Evolutionary conservation across 2,888 invertebrate genomes (phyloP).

Genomic region (Agrochola lota): DNA sequence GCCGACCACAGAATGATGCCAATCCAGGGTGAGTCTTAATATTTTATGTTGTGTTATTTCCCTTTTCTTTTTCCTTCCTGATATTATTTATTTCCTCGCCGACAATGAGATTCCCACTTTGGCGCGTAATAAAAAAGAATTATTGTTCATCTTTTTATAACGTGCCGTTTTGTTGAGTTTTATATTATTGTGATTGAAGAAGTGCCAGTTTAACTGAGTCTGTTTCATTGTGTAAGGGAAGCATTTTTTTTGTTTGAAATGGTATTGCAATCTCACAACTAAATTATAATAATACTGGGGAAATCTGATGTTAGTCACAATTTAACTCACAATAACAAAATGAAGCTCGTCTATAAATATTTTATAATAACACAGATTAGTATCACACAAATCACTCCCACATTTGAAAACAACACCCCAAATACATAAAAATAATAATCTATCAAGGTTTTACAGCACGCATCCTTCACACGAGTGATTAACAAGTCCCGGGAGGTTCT

Average conservation of each 20-base stretch:
- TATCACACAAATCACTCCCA: not conserved
- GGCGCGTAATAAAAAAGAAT: slow-evolving; percentile 90
- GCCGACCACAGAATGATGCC: slow-evolving; percentile 89
- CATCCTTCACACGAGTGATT: slow-evolving; percentile 84
- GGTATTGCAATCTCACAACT: not conserved
- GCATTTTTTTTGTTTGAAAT: not conserved
- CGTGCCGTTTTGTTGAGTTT: slow-evolving; percentile 87
- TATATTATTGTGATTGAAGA: slow-evolving; percentile 85
- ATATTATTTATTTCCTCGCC: slow-evolving; percentile 90
- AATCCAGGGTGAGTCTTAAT: slow-evolving; percentile 90
- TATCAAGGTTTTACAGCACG: slow-evolving; percentile 69
- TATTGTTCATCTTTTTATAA: slow-evolving; percentile 90
- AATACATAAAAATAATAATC: slow-evolving; percentile 62
- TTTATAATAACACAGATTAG: no score
- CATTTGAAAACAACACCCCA: slow-evolving; percentile 23
- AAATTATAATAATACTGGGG: not conserved
- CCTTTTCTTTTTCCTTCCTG: slow-evolving; percentile 88
- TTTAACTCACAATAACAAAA: not conserved
- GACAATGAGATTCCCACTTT: slow-evolving; percentile 91
- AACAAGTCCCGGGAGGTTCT: slow-evolving; percentile 84
- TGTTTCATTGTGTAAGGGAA: slow-evolving; percentile 14
- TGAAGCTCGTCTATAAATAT: not conserved
- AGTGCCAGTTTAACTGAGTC: slow-evolving; percentile 75
- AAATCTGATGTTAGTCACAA: no score
- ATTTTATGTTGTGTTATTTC: slow-evolving; percentile 90